phyloP scores from a whole-genome alignment of 53 echinoderm and acorn worm genomes.

The Holothuria scabra region DNA sequence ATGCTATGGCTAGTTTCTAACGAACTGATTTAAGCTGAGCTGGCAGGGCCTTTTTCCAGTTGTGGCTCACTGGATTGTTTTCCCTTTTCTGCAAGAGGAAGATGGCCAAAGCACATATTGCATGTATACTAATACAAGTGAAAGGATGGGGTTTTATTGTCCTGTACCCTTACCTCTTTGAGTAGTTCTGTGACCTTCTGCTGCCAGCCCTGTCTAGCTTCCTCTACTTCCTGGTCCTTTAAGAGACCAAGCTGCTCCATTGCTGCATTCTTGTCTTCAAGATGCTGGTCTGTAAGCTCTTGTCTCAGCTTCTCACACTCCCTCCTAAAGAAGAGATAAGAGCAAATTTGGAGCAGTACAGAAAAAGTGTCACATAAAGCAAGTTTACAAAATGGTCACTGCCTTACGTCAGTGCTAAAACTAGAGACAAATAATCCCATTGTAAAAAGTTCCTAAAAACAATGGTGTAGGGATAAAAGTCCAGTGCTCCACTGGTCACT shows the following conservation, averaged over 20 bases:
- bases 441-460: too few relatives aligned
- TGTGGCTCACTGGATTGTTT: too few relatives aligned
- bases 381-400: not conserved
- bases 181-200: conserved; percentile 77
- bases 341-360: not conserved
- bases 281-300: conserved; percentile 84
- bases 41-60: too few relatives aligned
- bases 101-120: too few relatives aligned
- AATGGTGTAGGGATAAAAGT: too few relatives aligned
- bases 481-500: too few relatives aligned
- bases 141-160: too few relatives aligned
- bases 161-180: conserved; percentile 64
- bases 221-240: conserved; percentile 87
- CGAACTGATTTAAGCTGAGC: too few relatives aligned
- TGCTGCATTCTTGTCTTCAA: conserved; percentile 84
- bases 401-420: not conserved
- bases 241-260: conserved; percentile 75
- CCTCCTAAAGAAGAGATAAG: conserved; percentile 53
- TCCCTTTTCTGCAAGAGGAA: too few relatives aligned
- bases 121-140: too few relatives aligned
- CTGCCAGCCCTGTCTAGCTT: conserved; percentile 83
- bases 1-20: too few relatives aligned
- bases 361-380: too few relatives aligned
- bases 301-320: conserved; percentile 89
- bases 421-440: not conserved